phyloP scores from a whole-genome alignment of 2,797 vertebrate species.

The Gallinago nigripennis region DNA sequence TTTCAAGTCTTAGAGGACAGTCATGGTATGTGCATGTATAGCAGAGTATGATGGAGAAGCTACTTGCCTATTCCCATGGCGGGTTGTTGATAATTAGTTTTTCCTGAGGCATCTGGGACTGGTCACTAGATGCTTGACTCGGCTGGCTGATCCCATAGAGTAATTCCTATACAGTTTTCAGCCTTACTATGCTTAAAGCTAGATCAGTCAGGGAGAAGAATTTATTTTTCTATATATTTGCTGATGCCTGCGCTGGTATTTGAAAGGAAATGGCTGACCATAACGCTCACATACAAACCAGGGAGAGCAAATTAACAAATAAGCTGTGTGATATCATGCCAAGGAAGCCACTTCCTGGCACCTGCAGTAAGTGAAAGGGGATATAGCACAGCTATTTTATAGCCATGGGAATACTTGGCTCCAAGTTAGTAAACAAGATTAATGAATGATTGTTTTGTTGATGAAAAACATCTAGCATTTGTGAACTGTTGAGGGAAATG shows the following conservation, averaged over 20 bases:
- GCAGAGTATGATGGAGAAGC: background rate
- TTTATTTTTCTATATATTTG: background rate
- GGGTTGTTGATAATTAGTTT: background rate
- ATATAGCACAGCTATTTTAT: background rate
- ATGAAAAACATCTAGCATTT: background rate
- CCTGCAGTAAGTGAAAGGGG: background rate
- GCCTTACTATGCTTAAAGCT: background rate
- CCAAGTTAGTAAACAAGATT: background rate
- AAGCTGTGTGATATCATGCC: background rate
- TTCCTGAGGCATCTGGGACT: background rate
- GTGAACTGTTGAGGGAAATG: background rate
- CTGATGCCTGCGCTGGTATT: background rate
- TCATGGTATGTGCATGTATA: background rate
- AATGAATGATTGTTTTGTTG: background rate
- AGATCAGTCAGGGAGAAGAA: background rate
- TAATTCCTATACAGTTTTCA: background rate
- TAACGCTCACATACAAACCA: background rate
- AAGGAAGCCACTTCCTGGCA: background rate
- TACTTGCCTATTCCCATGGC: background rate
- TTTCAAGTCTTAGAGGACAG: background rate
- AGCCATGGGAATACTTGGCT: background rate
- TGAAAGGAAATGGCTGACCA: background rate
- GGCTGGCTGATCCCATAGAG: background rate
- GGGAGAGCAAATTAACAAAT: background rate
- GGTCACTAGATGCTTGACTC: background rate